Evolutionary conservation across 2,888 invertebrate genomes (phyloP), one percentile per base, ranked within the genome.

Genomic region (Chironomus tentans): DNA sequence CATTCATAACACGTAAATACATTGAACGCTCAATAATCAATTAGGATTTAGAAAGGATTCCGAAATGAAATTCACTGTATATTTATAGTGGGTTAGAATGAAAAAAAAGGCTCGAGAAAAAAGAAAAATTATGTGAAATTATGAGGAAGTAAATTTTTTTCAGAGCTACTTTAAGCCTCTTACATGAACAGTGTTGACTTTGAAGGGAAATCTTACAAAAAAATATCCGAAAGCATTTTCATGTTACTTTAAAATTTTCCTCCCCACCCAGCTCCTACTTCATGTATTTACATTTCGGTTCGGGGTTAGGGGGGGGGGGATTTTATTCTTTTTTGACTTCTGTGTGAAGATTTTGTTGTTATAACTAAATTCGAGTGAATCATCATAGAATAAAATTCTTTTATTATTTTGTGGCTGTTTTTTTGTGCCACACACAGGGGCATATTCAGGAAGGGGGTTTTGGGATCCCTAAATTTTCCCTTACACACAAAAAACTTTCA

Each of bases 21-120:
- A 65, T 65, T 22, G 65, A 65, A 65, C 65, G 65, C 65, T 65
- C 65, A 65, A 65, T 65, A 65, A 65, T 65, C 65, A 65, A 65
- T 65, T 65, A 65, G 65, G 65, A 65, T 65, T 65, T 22, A 18
- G 15, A 18, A 21, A 21, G 65, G 65, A 65, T 65, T 65, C 18
- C 18, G 13, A 7, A 22, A 24, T 56, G 56, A 18, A 38, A 18
- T 56, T 56, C 56, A 56, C n/a, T 38, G 10, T 56, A 56, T 56
- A 56, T 18, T 56, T 56, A 15, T 18, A 18, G 15, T 56, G 24
- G 18, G 13, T 24, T 13, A 24, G 12, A 22, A 65, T 24, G 38
- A 10, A 38, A 38, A 38, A 38, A 24, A 18, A 65, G 22, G 65
- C 21, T 38, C 38, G 65, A 24, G 65, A 22, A 65, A 22, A 13